A percentile compares a stretch with the other conserved stretches of the same genome.
phyloP scores from a whole-genome alignment of 1,140 invertebrate species.

The Microplitis mediator region DNA sequence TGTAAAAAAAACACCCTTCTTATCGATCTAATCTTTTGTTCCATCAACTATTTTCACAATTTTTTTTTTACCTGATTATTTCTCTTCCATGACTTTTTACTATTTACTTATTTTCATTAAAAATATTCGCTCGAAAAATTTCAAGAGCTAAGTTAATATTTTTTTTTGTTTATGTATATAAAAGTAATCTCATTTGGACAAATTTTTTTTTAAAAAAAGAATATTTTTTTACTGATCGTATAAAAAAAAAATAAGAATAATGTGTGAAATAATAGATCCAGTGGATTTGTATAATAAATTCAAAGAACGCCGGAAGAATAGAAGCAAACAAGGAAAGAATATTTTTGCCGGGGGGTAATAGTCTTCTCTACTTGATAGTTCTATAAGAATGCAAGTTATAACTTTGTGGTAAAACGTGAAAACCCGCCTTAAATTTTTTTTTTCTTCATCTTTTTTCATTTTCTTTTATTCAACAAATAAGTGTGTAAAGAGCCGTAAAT shows the following conservation, averaged over 20 bases:
- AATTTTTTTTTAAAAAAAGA: neutral
- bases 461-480: conserved; percentile 16
- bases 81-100: neutral
- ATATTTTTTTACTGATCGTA: neutral
- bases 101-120: neutral
- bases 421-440: neutral
- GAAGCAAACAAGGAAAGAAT: neutral
- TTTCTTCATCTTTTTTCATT: no score
- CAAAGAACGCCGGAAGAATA: neutral
- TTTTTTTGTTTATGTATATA: no score
- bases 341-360: neutral
- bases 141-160: neutral
- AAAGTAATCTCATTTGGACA: neutral
- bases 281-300: neutral
- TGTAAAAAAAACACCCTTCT: conserved; percentile 4
- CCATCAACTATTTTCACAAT: neutral
- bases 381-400: conserved; percentile 21
- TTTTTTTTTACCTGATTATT: neutral
- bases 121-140: neutral
- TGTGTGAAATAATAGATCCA: neutral
- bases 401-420: conserved; percentile 20
- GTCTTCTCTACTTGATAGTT: neutral
- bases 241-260: neutral
- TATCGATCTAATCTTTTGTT: conserved; percentile 11
- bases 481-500: conserved; percentile 13